Percentiles rank a stretch among this genome's conserved stretches.
phyloP scores from a whole-genome alignment of 2,888 invertebrate genomes.

The Sphinx pinastri region DNA sequence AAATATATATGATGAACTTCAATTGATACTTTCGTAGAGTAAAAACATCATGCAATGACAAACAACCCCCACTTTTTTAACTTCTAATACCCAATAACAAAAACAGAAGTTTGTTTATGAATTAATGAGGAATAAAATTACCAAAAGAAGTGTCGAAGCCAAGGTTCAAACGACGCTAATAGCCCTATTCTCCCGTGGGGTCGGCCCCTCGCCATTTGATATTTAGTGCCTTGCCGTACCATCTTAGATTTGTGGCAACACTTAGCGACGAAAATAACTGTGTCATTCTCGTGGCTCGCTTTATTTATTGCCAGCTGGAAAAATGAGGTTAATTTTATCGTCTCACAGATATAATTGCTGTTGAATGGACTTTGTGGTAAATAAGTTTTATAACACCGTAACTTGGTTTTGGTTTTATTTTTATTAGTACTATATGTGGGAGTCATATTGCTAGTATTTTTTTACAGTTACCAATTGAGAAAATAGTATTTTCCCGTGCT shows the following conservation, averaged over 20 bases:
- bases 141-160: conserved; percentile 62
- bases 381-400: neutral
- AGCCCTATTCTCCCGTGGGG: conserved; percentile 57
- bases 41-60: neutral
- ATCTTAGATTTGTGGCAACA: conserved; percentile 78
- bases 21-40: too few relatives aligned
- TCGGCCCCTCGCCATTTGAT: conserved; percentile 49
- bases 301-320: conserved; percentile 45
- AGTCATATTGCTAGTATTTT: neutral
- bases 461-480: neutral
- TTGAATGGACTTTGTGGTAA: neutral
- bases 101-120: conserved; percentile 28
- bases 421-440: too few relatives aligned
- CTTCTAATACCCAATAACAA: conserved; percentile 25
- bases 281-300: conserved; percentile 46
- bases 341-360: neutral
- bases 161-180: conserved; percentile 75
- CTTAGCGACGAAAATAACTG: conserved; percentile 60
- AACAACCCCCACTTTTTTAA: conserved; percentile 4
- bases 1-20: too few relatives aligned
- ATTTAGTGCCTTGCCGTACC: conserved; percentile 80
- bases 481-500: neutral
- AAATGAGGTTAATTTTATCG: conserved; percentile 16
- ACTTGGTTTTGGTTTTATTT: too few relatives aligned
- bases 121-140: conserved; percentile 48